Evolutionary conservation across 2,888 invertebrate genomes (phyloP).

Genomic region (Conomelus anceps): DNA sequence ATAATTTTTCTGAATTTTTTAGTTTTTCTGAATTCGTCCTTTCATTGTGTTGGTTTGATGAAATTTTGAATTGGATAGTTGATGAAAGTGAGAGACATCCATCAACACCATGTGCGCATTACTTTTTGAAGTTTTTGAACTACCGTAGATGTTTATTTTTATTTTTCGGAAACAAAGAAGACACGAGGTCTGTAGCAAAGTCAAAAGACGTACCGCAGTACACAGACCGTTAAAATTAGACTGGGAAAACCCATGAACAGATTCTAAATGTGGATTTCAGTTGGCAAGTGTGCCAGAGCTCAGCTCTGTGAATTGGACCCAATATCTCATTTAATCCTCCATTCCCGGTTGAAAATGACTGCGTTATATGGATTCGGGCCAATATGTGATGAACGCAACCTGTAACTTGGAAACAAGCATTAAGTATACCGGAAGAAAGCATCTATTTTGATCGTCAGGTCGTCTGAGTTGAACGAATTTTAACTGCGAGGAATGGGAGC

Average conservation of each 20-base stretch:
- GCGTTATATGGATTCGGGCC: background rate
- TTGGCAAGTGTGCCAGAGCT: background rate
- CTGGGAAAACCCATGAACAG: conserved; percentile 7
- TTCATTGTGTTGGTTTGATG: too few species aligned
- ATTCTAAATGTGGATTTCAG: background rate
- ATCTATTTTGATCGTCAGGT: background rate
- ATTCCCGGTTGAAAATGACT: background rate
- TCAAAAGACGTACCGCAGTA: background rate
- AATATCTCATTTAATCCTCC: background rate
- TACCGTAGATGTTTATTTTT: background rate
- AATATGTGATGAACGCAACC: background rate
- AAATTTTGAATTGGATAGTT: too few species aligned
- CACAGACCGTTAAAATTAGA: background rate
- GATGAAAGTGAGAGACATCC: background rate
- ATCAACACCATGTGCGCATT: background rate
- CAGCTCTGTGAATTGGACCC: background rate
- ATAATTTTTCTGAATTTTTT: too few species aligned
- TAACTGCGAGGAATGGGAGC: background rate
- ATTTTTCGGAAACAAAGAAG: background rate
- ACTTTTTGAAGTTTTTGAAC: background rate
- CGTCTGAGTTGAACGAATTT: background rate
- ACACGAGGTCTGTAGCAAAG: background rate
- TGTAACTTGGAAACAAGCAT: background rate
- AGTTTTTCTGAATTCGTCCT: too few species aligned
- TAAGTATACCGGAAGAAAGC: background rate